phyloP scores from a whole-genome alignment of 2,888 invertebrate species.

The Endotricha flammealis region DNA sequence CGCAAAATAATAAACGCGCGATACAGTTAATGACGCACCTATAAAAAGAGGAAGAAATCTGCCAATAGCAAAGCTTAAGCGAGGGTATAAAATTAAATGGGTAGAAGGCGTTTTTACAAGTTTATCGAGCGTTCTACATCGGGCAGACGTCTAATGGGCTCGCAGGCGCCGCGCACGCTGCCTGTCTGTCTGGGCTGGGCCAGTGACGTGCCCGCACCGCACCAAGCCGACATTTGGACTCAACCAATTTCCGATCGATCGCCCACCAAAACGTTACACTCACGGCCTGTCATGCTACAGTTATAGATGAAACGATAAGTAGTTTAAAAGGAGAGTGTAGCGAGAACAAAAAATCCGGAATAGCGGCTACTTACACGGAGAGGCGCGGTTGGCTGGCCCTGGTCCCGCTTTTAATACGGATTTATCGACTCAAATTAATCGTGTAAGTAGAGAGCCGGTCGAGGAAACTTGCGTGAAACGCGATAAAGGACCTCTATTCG shows the following conservation, averaged over 20 bases:
- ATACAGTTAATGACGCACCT: conserved; percentile 64
- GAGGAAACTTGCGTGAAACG: conserved; percentile 71
- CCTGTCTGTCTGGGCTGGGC: conserved; percentile 61
- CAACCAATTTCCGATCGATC: conserved; percentile 51
- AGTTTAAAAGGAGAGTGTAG: conserved; percentile 41
- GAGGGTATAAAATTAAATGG: conserved; percentile 75
- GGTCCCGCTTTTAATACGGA: conserved; percentile 71
- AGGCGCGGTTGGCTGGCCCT: conserved; percentile 63
- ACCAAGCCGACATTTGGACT: conserved; percentile 38
- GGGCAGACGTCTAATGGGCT: conserved; percentile 72
- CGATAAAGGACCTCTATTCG: conserved; percentile 62
- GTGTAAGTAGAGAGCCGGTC: conserved; percentile 66
- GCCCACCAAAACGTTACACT: conserved; percentile 34
- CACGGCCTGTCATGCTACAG: conserved; percentile 32
- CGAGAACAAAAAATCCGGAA: conserved; percentile 61
- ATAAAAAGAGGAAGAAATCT: conserved; percentile 69
- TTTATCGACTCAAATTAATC: conserved; percentile 77
- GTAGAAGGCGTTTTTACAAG: conserved; percentile 76
- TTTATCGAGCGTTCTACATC: conserved; percentile 77
- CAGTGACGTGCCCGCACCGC: conserved; percentile 45
- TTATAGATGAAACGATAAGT: conserved; percentile 34
- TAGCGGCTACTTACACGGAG: conserved; percentile 58
- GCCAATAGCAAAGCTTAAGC: conserved; percentile 74
- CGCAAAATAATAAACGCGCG: conserved; percentile 56
- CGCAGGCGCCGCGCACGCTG: conserved; percentile 71